Evolutionary conservation across 2,113 vertebrate species (phyloP), one percentile per base, ranked within the genome.

Genomic region (Rhinopomastus cyanomelas): DNA sequence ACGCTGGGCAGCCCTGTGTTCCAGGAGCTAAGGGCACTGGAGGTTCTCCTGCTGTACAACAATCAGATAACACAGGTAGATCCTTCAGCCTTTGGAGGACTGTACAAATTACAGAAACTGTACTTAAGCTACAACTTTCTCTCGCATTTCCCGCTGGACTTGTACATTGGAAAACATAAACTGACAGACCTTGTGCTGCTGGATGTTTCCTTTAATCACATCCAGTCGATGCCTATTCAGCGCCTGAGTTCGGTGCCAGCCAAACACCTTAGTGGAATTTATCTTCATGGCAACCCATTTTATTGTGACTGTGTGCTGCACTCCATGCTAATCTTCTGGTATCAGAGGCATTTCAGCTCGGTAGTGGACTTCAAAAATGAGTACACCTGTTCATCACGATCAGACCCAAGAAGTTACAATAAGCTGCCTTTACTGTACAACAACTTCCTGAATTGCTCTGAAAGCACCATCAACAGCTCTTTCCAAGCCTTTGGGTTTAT

Each of bases 221-320:
- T 98, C 53, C 93, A 96, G 49, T 62, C 81, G 1, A 94, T 98
- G 82, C 97, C 98, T 11, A 37, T 98, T 69, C 97, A 98, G 79
- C 97, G 89, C 59, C 77, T 98, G 62, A 96, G 98, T 78, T 96
- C 96, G 53, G 96, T 98, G 78, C 95, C 96, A 3, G 95, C 96
- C 53, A 95, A 85, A 81, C 96, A 82, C 37, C 97, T 97, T 73
- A 96, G 95, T 75, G 97, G 97, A 67, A 96, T 98, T 93, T 98
- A 98, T 91, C 96, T 98, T 92, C 98, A 98, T 48, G 97, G 97
- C 72, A 98, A 98, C 87, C 98, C 98, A 6, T 96, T 98, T 89
- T 75, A 93, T 27, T 98, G 98, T 92, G 98, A 98, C 93, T 98
- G 98, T 44, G 48, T 93, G 9, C 91, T 98, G 51, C 94, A 97